Evolutionary conservation across 1,140 invertebrate genomes (phyloP).

Genomic region (Zaprionus vittiger): DNA sequence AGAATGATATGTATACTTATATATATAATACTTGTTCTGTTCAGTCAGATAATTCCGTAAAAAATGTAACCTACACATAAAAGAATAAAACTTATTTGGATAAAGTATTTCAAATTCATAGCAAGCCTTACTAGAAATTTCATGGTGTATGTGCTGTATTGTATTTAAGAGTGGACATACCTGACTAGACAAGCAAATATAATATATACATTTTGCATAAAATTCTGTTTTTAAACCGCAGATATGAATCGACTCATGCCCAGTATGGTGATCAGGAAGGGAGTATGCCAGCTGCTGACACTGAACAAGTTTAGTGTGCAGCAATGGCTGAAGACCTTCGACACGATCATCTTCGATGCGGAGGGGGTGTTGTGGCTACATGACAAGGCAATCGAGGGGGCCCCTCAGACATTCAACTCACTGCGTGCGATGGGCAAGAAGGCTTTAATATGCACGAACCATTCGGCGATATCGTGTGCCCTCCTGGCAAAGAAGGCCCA

Average conservation of each 20-base stretch:
- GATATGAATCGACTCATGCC: conserved; percentile 44
- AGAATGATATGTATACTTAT: no score
- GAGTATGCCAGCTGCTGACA: conserved; percentile 41
- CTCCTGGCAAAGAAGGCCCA: conserved; percentile 34
- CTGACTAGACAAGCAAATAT: neutral
- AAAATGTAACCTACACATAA: no score
- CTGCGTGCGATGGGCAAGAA: conserved; percentile 56
- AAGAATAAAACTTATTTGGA: no score
- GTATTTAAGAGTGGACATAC: neutral
- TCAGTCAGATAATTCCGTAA: no score
- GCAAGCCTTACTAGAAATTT: neutral
- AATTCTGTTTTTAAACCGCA: neutral
- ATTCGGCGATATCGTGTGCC: conserved; percentile 26
- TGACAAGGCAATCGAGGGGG: conserved; percentile 15
- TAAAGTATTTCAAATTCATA: neutral
- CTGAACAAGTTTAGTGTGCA: conserved; percentile 47
- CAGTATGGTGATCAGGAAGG: conserved; percentile 23
- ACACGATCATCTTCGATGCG: conserved; percentile 54
- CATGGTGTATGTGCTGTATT: neutral
- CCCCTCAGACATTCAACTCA: conserved; percentile 58
- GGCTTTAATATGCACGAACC: conserved; percentile 57
- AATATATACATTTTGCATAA: neutral
- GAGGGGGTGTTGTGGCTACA: conserved; percentile 59
- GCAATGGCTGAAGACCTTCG: conserved; percentile 53
- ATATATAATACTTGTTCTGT: no score